Evolutionary conservation across 2,113 vertebrate genomes (phyloP).

Genomic region (Eleginops maclovinus): DNA sequence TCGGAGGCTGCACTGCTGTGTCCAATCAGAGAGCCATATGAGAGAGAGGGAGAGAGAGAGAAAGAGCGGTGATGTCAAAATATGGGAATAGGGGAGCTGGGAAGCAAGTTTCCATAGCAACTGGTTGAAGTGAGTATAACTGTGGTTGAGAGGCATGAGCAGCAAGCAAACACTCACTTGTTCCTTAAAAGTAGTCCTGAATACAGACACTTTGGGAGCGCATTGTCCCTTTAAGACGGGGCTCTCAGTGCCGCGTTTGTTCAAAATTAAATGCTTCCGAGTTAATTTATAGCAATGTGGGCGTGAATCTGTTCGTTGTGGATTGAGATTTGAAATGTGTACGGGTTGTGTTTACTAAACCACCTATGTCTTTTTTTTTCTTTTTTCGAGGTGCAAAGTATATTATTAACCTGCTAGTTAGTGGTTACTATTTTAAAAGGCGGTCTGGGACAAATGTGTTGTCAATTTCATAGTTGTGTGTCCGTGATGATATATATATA

Average conservation of each 20-base stretch:
- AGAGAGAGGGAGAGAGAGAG: background rate
- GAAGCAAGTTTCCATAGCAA: constrained; percentile 81
- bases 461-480: background rate
- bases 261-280: constrained; percentile 14
- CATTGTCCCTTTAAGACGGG: constrained; percentile 8
- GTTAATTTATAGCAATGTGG: background rate
- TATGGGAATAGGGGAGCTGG: constrained; percentile 59
- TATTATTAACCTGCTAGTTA: too few species aligned
- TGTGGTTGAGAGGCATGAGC: constrained; percentile 76
- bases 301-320: background rate
- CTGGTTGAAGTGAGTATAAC: constrained; percentile 77
- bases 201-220: constrained; percentile 21
- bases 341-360: background rate
- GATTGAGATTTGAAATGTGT: background rate
- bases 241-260: constrained; percentile 14
- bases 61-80: constrained; percentile 56
- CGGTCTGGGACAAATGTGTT: too few species aligned
- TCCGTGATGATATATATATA: background rate
- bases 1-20: constrained; percentile 54
- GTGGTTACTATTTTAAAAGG: too few species aligned
- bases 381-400: too few species aligned
- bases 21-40: constrained; percentile 58
- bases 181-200: constrained; percentile 60
- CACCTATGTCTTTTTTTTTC: background rate
- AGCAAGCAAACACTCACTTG: constrained; percentile 74